Evolutionary conservation across 1,140 invertebrate genomes (phyloP), one percentile per base, ranked within the genome.

Genomic region (Leptinotarsa undecemlineata): DNA sequence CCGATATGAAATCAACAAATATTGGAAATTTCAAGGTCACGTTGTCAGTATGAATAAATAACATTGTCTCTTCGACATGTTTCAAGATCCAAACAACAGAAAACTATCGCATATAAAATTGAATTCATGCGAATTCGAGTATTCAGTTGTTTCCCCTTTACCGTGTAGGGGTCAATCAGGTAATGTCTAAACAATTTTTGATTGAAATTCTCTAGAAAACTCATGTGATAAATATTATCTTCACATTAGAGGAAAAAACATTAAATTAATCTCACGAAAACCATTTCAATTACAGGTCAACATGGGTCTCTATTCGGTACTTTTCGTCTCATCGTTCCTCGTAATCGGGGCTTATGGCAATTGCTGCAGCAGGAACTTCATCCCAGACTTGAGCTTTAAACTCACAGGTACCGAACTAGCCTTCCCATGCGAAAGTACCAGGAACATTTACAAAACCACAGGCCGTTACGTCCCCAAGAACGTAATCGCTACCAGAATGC

Each of bases 401-500:
- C 42, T 83, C 19, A 79, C 76, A 13, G 89, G 89, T 13, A 84
- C 81, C 48, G 88, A 87, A 69, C 66, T 90, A 0, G 78, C 84
- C 1, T 91, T 90, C 86, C 90, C 90, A 13, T 89, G 88, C 71
- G 82, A 87, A 5, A 86, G 85, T 60, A 90, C 89, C 15, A 88
- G 87, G 79, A 88, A 87, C 74, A 90, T 90, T 68, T 91, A 90
- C 81, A 68, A 74, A 47, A 85, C 85, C 14, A 87, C 86, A 3
- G 89, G 89, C 3, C 85, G 88, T 23, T 91, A 89, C 82, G 84
- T 88, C 47, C 83, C 88, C 4, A 82, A 86, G 85, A 74, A 91
- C 79, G 84, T 91, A 17, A 90, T 92, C 33, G 86, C 86, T 1
- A 91, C 90, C 8, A 86, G 90, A 4, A 82, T 86, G 1, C 90